Conservation (phyloP, 2,113 vertebrate genomes). For the Eubucco bourcierii region DNA sequence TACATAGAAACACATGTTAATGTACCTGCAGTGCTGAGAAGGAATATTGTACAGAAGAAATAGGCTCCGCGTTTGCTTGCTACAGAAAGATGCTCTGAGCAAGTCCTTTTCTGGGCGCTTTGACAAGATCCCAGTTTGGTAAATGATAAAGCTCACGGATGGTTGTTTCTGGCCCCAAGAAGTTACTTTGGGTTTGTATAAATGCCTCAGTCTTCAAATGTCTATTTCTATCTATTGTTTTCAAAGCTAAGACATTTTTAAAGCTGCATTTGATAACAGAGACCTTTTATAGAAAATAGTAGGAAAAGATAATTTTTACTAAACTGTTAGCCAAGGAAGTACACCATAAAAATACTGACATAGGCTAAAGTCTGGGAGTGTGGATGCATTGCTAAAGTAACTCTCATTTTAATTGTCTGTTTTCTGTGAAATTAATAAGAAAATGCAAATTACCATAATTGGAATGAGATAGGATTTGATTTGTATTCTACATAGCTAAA, state of each 20-base stretch:
- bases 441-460: slow-evolving; percentile 35
- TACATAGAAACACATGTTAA: rapidly evolving
- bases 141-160: neutral
- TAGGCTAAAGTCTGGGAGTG: slow-evolving; percentile 43
- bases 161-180: neutral
- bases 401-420: slow-evolving; percentile 58
- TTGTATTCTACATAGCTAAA: slow-evolving; percentile 28
- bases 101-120: neutral
- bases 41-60: neutral
- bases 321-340: neutral
- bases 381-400: slow-evolving; percentile 16
- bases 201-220: neutral
- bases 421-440: slow-evolving; percentile 34
- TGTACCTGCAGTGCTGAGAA: neutral
- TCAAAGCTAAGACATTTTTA: neutral
- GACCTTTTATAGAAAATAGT: neutral
- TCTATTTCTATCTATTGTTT: neutral
- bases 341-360: slow-evolving; percentile 24
- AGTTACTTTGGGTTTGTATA: neutral
- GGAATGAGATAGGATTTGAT: neutral
- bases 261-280: neutral
- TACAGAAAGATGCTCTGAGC: neutral
- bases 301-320: neutral
- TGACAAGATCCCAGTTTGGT: neutral
- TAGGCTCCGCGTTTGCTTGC: neutral